These are phyloP conservation scores for Tetragonula clypearis DNA, from an alignment of 1,140 invertebrate genomes.

Conservation along the genomic window DNA sequence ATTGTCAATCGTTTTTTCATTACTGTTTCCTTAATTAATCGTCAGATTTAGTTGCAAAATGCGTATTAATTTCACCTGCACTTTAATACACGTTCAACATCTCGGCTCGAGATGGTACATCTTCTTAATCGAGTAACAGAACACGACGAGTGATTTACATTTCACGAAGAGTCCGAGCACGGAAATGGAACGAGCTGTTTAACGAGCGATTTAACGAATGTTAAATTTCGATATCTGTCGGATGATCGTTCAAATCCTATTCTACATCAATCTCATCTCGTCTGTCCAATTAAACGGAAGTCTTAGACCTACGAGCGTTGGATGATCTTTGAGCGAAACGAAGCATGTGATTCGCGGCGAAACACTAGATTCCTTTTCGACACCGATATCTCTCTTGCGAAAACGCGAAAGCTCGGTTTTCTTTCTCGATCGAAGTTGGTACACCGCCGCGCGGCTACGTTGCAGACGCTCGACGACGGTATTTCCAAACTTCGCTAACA, in stretches of 20 bases:
- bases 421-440: not conserved
- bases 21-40: too few relatives aligned
- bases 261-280: not conserved
- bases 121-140: not conserved
- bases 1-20: too few relatives aligned
- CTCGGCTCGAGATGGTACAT: too few relatives aligned
- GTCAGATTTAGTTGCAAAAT: too few relatives aligned
- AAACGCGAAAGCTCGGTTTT: not conserved
- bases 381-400: not conserved
- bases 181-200: slow-evolving; percentile 5
- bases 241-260: not conserved
- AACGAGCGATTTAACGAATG: slow-evolving; percentile 22
- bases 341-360: not conserved
- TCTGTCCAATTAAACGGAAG: slow-evolving; percentile 5
- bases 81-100: not conserved
- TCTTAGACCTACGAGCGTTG: slow-evolving; percentile 6
- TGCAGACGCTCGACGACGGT: slow-evolving; percentile 8
- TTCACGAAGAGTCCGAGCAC: not conserved
- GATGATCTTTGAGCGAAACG: not conserved
- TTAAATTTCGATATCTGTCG: not conserved
- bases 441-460: not conserved
- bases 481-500: slow-evolving; percentile 29
- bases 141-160: not conserved
- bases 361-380: not conserved
- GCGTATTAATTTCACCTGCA: too few relatives aligned